Base-by-base conservation (phyloP, 2,888 invertebrate species). In the Heliconius ethilla region DNA sequence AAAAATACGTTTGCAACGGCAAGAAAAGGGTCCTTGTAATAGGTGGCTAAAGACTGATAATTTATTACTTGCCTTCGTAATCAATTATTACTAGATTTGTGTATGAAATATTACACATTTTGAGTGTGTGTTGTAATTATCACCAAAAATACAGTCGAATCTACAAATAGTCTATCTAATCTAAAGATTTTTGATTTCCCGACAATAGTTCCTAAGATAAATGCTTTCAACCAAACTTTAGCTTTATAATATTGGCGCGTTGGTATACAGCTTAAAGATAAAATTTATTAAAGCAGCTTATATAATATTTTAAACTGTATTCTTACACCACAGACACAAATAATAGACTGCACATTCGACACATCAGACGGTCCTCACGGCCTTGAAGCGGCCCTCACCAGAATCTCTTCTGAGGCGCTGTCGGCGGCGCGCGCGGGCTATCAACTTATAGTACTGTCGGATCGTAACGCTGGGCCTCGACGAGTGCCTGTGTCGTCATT, bases 291-390 rank as follows among this genome's bases (percentile, higher is more conserved):
- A n/a, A 18, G 3, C 10, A 10, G n/a, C n/a, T 9, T 59, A n/a
- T n/a, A n/a, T 59, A 3, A 59, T n/a, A n/a, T 59, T 37, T 67
- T 11, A 37, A 22, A 9, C 18, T 33, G 37, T 37, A 18, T 37
- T 45, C 40, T 22, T 11, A 51, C 29, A 29, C 7, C 1, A 0
- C 88, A 95, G 95, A 96, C 98, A 0, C 96, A 96, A 88, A 96
- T 97, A 37, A 96, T 99, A 82, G 98, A 99, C 92, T 97, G 97
- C 80, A 98, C 98, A 72, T 99, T 97, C 95, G 97, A 96, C 62
- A 96, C 96, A 82, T 89, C 93, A 59, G 97, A 97, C 75, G 98
- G 98, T 0, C 94, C 96, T 6, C 88, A 91, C 10, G 99, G 98
- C 0, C 95, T 99, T 81, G 91, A 97, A 80, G 96, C 96, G 9